Percentiles rank a stretch among this genome's conserved stretches.
Evolutionary conservation across 1,140 invertebrate species (phyloP).

Genomic region (Drosophila saltans): DNA sequence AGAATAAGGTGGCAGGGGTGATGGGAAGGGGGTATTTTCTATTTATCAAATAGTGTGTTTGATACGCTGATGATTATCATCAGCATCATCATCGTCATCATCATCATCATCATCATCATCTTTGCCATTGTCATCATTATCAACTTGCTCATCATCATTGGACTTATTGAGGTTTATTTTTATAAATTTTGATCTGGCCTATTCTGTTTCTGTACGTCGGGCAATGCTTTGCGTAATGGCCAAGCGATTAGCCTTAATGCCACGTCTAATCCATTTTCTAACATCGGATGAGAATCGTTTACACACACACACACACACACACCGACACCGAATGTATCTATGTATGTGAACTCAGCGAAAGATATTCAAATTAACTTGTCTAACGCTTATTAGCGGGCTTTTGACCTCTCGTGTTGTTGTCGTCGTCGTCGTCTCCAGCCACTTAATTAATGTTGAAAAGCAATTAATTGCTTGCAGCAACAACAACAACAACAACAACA

Average conservation of each 20-base stretch:
- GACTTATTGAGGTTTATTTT: constrained; percentile 37
- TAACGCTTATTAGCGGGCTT: constrained; percentile 73
- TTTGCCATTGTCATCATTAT: not conserved
- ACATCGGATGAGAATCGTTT: constrained; percentile 28
- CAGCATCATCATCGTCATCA: not conserved
- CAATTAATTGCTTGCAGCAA: constrained; percentile 65
- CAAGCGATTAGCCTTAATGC: constrained; percentile 65
- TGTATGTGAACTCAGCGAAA: constrained; percentile 9
- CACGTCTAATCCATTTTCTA: constrained; percentile 51
- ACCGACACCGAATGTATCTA: constrained; percentile 4
- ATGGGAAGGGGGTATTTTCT: constrained; percentile 33
- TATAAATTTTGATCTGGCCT: constrained; percentile 40
- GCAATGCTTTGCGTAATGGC: constrained; percentile 43
- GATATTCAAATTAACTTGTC: constrained; percentile 75
- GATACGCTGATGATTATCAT: constrained; percentile 39
- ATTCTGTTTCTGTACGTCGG: constrained; percentile 13
- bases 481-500: constrained; percentile 17
- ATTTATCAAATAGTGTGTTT: constrained; percentile 57
- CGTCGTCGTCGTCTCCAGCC: constrained; percentile 33
- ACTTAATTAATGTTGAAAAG: constrained; percentile 73
- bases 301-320: constrained; percentile 14
- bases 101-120: not conserved
- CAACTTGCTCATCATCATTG: not conserved
- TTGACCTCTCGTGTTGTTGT: constrained; percentile 68
- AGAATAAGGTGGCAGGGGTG: not conserved